A percentile compares a stretch with the other conserved stretches of the same genome.
phyloP scores from a whole-genome alignment of 2,797 vertebrate species.

The Sebastes taczanowskii region DNA sequence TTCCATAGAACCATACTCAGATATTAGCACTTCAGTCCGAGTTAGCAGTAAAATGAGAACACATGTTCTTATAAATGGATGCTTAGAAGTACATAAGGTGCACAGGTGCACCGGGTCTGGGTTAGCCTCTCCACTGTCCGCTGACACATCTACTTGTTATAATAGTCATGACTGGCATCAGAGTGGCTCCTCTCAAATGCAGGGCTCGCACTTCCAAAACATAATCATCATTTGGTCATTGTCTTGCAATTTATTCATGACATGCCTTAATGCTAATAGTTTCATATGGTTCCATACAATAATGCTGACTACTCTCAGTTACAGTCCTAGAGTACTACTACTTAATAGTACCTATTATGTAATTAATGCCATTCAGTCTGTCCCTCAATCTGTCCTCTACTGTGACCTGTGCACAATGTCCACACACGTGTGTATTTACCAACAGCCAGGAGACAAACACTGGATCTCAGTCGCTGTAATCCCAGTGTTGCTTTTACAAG shows the following conservation, averaged over 20 bases:
- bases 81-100: not conserved
- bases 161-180: not conserved
- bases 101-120: not conserved
- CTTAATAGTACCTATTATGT: not conserved
- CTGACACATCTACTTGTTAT: not conserved
- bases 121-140: not conserved
- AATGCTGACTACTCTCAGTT: not conserved
- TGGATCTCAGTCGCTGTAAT: slow-evolving; percentile 41
- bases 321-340: not conserved
- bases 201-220: not conserved
- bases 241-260: not conserved
- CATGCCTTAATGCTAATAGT: not conserved
- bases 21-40: not conserved
- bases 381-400: not conserved
- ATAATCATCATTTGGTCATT: not conserved
- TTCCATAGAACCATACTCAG: not conserved
- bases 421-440: slow-evolving; percentile 5
- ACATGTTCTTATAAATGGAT: not conserved
- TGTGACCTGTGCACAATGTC: slow-evolving; percentile 13
- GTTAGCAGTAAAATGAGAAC: not conserved
- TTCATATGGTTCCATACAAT: slow-evolving; percentile 2
- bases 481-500: slow-evolving; percentile 43
- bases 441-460: not conserved
- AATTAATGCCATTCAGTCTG: not conserved
- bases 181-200: not conserved